Conservation (phyloP, 2,797 vertebrate genomes). For the Clamator glandarius region DNA sequence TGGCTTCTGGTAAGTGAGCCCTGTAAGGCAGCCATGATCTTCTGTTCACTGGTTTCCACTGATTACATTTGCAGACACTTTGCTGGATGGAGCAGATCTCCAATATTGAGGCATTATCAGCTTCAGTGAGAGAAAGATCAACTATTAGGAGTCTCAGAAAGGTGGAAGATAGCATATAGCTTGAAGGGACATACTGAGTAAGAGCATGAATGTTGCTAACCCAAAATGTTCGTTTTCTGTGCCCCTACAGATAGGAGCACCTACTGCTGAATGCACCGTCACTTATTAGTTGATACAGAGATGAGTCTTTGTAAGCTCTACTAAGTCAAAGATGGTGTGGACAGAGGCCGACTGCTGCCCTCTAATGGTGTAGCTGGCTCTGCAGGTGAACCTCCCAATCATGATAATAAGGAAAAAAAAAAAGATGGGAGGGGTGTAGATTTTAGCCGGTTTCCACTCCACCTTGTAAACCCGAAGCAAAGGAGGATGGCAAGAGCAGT, state of each 20-base stretch:
- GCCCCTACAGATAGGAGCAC: too few relatives aligned
- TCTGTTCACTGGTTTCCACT: background rate
- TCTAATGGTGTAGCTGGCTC: background rate
- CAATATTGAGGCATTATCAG: background rate
- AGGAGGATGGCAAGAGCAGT: background rate
- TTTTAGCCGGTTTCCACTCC: background rate
- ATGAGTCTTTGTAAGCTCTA: background rate
- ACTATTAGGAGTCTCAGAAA: background rate
- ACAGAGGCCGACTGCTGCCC: background rate
- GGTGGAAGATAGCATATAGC: background rate
- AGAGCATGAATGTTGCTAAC: background rate
- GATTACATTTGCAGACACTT: background rate
- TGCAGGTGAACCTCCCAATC: background rate
- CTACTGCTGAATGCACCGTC: accelerated
- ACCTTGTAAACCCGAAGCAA: background rate
- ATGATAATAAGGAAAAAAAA: too few relatives aligned
- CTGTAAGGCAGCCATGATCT: background rate
- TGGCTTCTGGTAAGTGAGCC: background rate
- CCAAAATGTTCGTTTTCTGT: background rate
- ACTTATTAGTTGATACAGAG: accelerated
- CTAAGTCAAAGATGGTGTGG: background rate
- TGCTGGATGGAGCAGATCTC: background rate
- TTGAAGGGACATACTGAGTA: background rate
- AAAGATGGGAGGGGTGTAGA: background rate
- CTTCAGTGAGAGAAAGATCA: too few relatives aligned